Conservation (phyloP, 2,888 invertebrate species). For the Griposia aprilina region DNA sequence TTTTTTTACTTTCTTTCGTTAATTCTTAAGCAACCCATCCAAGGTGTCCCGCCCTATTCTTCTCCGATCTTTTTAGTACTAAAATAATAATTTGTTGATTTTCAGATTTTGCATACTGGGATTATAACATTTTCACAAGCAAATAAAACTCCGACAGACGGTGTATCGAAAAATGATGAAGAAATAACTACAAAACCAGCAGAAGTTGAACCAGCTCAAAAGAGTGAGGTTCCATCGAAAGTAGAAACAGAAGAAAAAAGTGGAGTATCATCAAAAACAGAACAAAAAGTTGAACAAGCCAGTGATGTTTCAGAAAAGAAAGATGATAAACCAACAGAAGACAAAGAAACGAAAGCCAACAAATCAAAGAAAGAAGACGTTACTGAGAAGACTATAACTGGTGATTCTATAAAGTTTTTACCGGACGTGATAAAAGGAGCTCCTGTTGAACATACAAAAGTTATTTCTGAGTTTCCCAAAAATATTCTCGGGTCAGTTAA, state of each 20-base stretch:
- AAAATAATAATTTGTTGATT: neutral
- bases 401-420: neutral
- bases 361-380: neutral
- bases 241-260: neutral
- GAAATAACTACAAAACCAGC: neutral
- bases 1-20: too few relatives aligned
- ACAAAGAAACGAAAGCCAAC: neutral
- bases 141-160: conserved; percentile 1
- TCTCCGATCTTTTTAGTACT: neutral
- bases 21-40: neutral
- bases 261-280: neutral
- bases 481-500: conserved; percentile 19
- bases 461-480: neutral
- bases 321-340: neutral
- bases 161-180: neutral
- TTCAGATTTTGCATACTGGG: conserved; percentile 36
- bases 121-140: conserved; percentile 21
- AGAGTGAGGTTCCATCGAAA: neutral
- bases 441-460: neutral
- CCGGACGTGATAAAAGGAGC: neutral
- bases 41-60: neutral
- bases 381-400: neutral
- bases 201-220: neutral
- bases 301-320: neutral
- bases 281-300: neutral